These are phyloP conservation scores for Halesus radiatus DNA, from an alignment of 1,140 invertebrate species.

Conservation along the genomic window DNA sequence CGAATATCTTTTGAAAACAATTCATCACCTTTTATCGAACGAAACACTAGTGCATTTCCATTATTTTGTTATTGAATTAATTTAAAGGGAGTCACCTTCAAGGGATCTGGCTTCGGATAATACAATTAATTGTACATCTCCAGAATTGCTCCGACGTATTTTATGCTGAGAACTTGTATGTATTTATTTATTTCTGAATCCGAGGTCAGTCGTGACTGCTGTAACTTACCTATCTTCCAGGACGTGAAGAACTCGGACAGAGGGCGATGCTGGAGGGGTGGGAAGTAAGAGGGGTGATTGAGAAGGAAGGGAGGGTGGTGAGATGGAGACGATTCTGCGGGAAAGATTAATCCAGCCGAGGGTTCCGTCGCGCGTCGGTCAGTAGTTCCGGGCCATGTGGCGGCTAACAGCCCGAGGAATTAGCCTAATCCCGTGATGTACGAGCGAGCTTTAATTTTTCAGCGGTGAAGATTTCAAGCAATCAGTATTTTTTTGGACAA, in stretches of 20 bases:
- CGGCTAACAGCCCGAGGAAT: not conserved
- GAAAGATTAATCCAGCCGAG: not conserved
- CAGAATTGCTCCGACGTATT: not conserved
- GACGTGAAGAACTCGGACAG: not conserved
- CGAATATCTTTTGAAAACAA: too few species aligned
- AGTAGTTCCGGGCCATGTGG: not conserved
- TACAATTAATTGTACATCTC: not conserved
- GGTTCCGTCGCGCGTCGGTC: not conserved
- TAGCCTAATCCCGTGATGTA: not conserved
- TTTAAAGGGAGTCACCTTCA: too few species aligned
- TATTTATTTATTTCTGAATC: constrained; percentile 19
- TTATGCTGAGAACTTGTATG: not conserved
- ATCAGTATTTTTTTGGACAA: too few species aligned
- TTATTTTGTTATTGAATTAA: too few species aligned
- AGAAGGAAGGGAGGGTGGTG: too few species aligned
- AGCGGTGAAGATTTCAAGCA: too few species aligned
- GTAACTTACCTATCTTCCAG: constrained; percentile 9
- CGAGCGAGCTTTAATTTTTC: too few species aligned
- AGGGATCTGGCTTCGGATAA: too few species aligned
- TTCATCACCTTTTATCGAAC: too few species aligned
- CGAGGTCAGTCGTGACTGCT: not conserved
- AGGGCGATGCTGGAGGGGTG: too few species aligned
- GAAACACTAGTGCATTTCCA: too few species aligned
- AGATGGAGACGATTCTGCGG: not conserved
- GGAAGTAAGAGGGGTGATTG: too few species aligned